Base-by-base conservation (phyloP, 2,113 vertebrate genomes). In the Mus spicilegus region DNA sequence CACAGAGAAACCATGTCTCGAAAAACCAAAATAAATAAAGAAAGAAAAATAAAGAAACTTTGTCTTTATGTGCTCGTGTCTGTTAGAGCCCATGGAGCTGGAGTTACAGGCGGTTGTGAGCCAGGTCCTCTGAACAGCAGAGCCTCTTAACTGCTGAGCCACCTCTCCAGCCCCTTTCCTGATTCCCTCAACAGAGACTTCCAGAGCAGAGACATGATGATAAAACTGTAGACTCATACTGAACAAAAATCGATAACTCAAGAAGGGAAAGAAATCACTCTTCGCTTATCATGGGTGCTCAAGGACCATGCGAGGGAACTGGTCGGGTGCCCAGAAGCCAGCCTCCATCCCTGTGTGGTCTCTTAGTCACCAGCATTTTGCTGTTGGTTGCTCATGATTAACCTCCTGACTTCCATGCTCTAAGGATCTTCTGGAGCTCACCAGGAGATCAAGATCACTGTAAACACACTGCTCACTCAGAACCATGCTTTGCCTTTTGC, bases 311-410 rank as follows among this genome's bases (percentile, higher is more conserved):
- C 69, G 86, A 92, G 28, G 61, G 11, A 75, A 46, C 22, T 49
- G 67, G 30, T 65, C 28, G 81, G 49, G 67, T 24, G 28, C 56
- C 39, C 36, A 75, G 94, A 22, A 84, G 24, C 26, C 63, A 36
- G 14, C 65, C 67, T 88, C 85, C 33, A 67, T 46, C 51, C 20
- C 69, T 77, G 26, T 89, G 49, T 30, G 17, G 36, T 77, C 22
- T 77, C 90, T 89, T 72, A 39, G 77, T 92, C 46, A 16, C 30
- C 51, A 63, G 56, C 2, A 5, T 36, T 63, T 77, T 76, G 11
- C 16, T 16, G 91, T 91, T 92, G 36, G 30, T 92, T 96, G 24
- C 89, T 88, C 26, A 54, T 19, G n/a, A 30, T 49, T 96, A 82
- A 90, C 22, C 46, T 86, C 72, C 51, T 76, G 39, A 93, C 87